phyloP scores from a whole-genome alignment of 2,888 invertebrate genomes.

The Tachystola acroxantha region DNA sequence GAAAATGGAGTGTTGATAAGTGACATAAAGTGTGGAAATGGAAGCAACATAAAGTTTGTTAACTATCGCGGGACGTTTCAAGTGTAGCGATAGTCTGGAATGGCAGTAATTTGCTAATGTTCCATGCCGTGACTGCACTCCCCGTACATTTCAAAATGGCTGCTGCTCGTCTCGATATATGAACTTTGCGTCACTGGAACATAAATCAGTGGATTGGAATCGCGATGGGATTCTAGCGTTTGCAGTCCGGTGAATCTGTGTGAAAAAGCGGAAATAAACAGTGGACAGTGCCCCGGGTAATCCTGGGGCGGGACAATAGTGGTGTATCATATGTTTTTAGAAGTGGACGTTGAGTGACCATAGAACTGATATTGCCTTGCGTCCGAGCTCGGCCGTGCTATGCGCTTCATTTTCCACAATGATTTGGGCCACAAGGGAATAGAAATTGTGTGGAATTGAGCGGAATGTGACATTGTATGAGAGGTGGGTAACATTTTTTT shows the following conservation, averaged over 20 bases:
- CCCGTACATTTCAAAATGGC: constrained; percentile 80
- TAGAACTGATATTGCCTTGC: constrained; percentile 75
- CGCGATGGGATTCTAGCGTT: constrained; percentile 56
- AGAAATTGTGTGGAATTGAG: constrained; percentile 71
- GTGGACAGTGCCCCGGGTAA: constrained; percentile 48
- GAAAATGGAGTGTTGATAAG: constrained; percentile 70
- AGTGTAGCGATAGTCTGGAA: constrained; percentile 45
- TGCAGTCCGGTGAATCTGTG: constrained; percentile 56
- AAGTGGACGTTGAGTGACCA: constrained; percentile 66
- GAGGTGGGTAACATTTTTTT: constrained; percentile 62
- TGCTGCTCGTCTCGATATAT: constrained; percentile 78
- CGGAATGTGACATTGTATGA: constrained; percentile 78
- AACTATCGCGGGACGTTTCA: constrained; percentile 41
- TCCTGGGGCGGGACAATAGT: constrained; percentile 56
- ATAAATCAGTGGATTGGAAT: constrained; percentile 69
- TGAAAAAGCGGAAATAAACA: constrained; percentile 56
- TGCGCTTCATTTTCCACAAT: constrained; percentile 71
- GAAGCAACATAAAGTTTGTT: constrained; percentile 60
- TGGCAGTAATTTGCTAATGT: constrained; percentile 68
- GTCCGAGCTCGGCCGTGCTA: constrained; percentile 70
- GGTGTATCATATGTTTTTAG: constrained; percentile 76
- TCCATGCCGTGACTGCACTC: constrained; percentile 78
- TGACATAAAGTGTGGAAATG: constrained; percentile 67
- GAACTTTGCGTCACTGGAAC: constrained; percentile 80
- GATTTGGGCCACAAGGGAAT: constrained; percentile 67